Base-by-base conservation (phyloP, 2,113 vertebrate genomes). In the Pseudorectes ferrugineus region DNA sequence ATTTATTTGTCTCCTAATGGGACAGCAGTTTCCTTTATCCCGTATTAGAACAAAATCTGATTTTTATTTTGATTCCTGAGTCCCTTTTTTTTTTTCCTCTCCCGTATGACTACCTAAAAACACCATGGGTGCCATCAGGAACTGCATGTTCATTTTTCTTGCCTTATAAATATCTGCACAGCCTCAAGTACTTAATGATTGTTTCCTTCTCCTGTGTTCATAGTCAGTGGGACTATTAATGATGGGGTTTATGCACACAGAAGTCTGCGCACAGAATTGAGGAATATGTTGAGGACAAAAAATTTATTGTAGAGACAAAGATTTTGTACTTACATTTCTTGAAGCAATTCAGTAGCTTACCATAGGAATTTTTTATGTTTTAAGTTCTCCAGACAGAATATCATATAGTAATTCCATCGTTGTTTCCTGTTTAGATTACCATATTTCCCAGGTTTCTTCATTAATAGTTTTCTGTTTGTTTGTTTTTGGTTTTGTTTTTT, bases 1-100 rank as follows among this genome's bases (percentile, higher is more conserved):
- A 91, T 35, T 96, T 92, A 45, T 91, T 96, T 91, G 45, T 85
- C 29, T 58, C 85, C 58, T 89, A 55, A 85, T 79, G 46, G 71
- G 51, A 42, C 88, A 76, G 38, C 22, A 42, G 36, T 94, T 92
- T 96, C 58, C 71, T 88, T 63, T 33, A 24, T 75, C 29, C 46
- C 5, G 0, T 82, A 63, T 70, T 70, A 70, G 78, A 92, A 83
- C 35, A 73, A 83, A 92, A n/a, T 77, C 33, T 55, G 66, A 58
- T 35, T 94, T 92, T 92, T 54, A 67, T 92, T 93, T 92, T 86
- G 38, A 79, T 73, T 74, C 26, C 35, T 36, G 38, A 23, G 31
- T 65, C 15, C 29, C 20, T 8, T 52, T 63, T 23, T 14, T 23
- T 3, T 2, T 38, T 38, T 38, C 4, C 38, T 5, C 11, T 45